phyloP scores from a whole-genome alignment of 2,797 vertebrate genomes.

The Tolypeutes matacus region DNA sequence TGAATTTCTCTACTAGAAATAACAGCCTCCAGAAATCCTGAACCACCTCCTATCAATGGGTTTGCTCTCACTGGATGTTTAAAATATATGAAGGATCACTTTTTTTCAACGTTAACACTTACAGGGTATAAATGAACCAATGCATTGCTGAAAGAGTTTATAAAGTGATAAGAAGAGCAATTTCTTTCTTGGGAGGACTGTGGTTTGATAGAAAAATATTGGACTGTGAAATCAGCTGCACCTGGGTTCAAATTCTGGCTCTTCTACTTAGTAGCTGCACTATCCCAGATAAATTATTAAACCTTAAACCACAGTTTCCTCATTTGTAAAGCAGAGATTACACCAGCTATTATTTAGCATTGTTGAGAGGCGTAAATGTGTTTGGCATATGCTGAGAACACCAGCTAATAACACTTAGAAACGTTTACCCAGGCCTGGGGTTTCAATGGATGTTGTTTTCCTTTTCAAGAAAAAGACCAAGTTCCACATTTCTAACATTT shows the following conservation, averaged over 20 bases:
- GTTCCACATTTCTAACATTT: background rate
- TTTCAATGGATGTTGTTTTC: background rate
- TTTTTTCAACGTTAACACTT: background rate
- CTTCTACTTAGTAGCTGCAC: background rate
- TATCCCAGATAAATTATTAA: background rate
- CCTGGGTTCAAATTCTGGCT: background rate
- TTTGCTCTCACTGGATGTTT: background rate
- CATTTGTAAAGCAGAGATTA: background rate
- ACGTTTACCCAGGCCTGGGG: background rate
- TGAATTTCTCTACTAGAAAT: background rate
- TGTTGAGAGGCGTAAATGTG: background rate
- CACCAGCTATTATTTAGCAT: background rate
- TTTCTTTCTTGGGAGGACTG: background rate
- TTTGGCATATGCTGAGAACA: background rate
- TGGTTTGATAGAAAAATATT: background rate
- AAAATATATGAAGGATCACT: background rate
- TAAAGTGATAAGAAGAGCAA: background rate
- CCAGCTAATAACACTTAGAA: background rate
- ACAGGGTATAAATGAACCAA: background rate
- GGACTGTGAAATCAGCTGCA: background rate
- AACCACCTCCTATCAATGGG: background rate
- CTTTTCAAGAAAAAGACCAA: constrained; percentile 21
- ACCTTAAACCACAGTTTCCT: background rate
- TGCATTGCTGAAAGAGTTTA: background rate
- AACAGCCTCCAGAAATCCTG: background rate